Conservation (phyloP, 1,140 invertebrate species). For the Pachypeltis micranthus region DNA sequence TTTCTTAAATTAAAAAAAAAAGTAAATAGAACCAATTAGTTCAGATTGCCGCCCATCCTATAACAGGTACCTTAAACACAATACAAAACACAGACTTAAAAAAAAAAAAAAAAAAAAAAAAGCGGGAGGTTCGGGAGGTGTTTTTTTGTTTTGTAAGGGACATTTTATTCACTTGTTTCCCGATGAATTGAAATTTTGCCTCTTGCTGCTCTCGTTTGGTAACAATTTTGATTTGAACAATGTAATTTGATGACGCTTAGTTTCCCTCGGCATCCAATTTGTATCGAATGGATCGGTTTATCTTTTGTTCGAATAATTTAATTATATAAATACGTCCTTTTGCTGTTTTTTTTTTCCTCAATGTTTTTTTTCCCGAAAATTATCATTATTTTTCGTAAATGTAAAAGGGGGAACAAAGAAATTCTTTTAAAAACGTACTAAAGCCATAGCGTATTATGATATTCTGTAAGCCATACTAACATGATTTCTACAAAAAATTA, state of each 20-base stretch:
- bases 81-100: too few species aligned
- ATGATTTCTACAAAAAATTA: conserved; percentile 20
- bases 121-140: too few species aligned
- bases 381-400: too few species aligned
- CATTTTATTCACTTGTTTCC: too few species aligned
- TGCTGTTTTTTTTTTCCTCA: too few species aligned
- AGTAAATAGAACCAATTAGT: too few species aligned
- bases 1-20: too few species aligned
- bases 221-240: conserved; percentile 17
- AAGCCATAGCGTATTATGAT: conserved; percentile 20
- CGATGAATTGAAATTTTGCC: conserved; percentile 16
- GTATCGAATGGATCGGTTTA: conserved; percentile 20
- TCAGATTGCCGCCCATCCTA: too few species aligned
- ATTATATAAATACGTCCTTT: conserved; percentile 20
- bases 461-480: conserved; percentile 20
- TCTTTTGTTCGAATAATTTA: conserved; percentile 19
- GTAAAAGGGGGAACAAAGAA: conserved; percentile 27
- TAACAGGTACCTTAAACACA: too few species aligned
- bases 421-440: conserved; percentile 27
- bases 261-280: conserved; percentile 17
- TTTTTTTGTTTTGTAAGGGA: too few species aligned
- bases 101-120: too few species aligned
- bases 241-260: conserved; percentile 19
- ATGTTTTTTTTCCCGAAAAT: too few species aligned
- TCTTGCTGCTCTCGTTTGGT: conserved; percentile 21